A percentile compares a stretch with the other conserved stretches of the same genome.
Conservation (phyloP, 1,140 invertebrate genomes). For the Sinonovacula constricta region DNA sequence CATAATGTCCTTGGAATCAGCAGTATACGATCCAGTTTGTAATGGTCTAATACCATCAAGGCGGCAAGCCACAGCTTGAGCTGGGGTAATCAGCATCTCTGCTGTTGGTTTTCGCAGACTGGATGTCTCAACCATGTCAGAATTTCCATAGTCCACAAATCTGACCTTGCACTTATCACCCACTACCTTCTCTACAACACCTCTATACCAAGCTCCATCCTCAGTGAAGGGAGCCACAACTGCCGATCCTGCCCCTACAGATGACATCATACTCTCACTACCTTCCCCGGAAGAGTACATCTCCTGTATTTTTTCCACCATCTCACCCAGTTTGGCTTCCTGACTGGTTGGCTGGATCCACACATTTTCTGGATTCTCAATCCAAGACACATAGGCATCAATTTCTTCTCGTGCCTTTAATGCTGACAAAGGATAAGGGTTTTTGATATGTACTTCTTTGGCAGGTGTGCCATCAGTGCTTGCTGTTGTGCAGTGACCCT, state of each 20-base stretch:
- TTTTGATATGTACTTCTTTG: slow-evolving; percentile 27
- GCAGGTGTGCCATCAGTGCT: background rate
- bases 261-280: background rate
- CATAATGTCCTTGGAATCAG: slow-evolving; percentile 68
- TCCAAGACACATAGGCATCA: slow-evolving; percentile 69
- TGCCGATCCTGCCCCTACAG: slow-evolving; percentile 8
- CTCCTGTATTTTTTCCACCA: slow-evolving; percentile 78
- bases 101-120: slow-evolving; percentile 40
- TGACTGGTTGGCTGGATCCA: slow-evolving; percentile 79
- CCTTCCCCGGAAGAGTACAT: slow-evolving; percentile 53
- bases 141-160: slow-evolving; percentile 86
- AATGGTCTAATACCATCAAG: slow-evolving; percentile 65
- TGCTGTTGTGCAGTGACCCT: slow-evolving; percentile 47
- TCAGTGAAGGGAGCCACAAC: slow-evolving; percentile 84
- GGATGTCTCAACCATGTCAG: slow-evolving; percentile 55
- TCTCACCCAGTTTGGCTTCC: slow-evolving; percentile 72
- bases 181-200: slow-evolving; percentile 83
- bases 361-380: slow-evolving; percentile 78
- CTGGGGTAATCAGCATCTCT: slow-evolving; percentile 53
- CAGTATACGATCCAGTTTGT: slow-evolving; percentile 62
- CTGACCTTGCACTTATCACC: slow-evolving; percentile 83
- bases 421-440: slow-evolving; percentile 41
- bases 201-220: slow-evolving; percentile 88
- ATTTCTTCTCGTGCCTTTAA: slow-evolving; percentile 22
- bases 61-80: slow-evolving; percentile 65